Conservation (phyloP, 2,113 vertebrate genomes). For the Cheilinus undulatus region DNA sequence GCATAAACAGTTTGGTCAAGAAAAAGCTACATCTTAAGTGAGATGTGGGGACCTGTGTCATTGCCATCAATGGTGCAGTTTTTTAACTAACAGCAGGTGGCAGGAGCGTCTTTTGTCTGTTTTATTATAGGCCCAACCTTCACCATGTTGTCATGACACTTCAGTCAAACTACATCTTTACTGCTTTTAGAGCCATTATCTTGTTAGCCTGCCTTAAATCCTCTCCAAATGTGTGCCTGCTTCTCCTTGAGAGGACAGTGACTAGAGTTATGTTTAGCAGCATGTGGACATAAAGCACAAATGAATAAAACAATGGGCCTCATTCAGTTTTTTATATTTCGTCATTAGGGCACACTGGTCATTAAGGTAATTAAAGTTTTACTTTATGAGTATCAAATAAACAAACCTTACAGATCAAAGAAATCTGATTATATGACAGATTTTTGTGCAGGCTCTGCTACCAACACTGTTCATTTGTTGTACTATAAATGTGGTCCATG, state of each 20-base stretch:
- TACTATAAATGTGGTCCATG: no score
- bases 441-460: background rate
- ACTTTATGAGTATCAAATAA: no score
- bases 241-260: background rate
- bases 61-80: constrained; percentile 4
- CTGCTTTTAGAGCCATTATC: background rate
- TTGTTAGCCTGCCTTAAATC: background rate
- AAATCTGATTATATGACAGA: no score
- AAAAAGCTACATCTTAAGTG: background rate
- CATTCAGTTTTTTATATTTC: background rate
- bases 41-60: background rate
- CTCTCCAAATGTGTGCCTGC: background rate
- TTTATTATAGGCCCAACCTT: constrained; percentile 1
- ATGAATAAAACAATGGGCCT: background rate
- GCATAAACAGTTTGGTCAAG: background rate
- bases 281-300: background rate
- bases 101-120: constrained; percentile 62
- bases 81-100: constrained; percentile 72
- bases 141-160: constrained; percentile 16
- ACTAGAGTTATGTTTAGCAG: background rate
- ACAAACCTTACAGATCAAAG: no score
- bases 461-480: no score
- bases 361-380: no score
- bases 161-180: constrained; percentile 3
- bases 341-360: no score